Evolutionary conservation across 2,113 vertebrate genomes (phyloP).

Genomic region (Dendrocopos noguchii): DNA sequence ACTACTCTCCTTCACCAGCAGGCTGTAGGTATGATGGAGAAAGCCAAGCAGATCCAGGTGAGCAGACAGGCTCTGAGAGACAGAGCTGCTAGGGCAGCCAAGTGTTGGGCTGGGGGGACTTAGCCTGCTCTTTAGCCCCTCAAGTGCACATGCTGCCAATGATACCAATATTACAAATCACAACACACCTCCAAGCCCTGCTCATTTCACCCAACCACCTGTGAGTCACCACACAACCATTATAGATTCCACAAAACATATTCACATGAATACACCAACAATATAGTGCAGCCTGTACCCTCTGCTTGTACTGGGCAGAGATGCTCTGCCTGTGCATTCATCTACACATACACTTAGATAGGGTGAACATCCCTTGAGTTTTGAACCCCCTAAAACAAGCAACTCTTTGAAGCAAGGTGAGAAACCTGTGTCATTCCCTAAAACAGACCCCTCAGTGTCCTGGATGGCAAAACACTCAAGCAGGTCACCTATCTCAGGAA

Average conservation of each 20-base stretch:
- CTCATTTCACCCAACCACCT: fast-evolving
- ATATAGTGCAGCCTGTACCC: fast-evolving
- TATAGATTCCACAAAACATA: fast-evolving
- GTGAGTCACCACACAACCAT: background rate
- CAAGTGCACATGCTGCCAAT: background rate
- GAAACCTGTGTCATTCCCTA: background rate
- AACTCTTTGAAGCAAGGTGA: background rate
- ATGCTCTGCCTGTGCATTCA: background rate
- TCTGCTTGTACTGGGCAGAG: background rate
- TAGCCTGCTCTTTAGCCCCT: background rate
- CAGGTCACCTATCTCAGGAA: background rate
- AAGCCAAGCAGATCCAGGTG: fast-evolving
- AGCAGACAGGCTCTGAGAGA: background rate
- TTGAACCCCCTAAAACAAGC: background rate
- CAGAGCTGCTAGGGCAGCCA: background rate
- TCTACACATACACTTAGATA: fast-evolving
- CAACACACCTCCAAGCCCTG: background rate
- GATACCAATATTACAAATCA: fast-evolving
- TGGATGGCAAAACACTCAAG: fast-evolving
- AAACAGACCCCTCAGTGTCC: background rate
- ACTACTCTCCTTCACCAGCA: background rate
- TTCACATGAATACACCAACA: background rate
- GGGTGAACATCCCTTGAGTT: background rate
- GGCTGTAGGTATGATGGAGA: background rate
- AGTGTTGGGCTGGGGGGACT: background rate